A percentile compares a stretch with the other conserved stretches of the same genome.
Evolutionary conservation across 2,113 vertebrate genomes (phyloP).

Genomic region (Rhabdomys dilectus): DNA sequence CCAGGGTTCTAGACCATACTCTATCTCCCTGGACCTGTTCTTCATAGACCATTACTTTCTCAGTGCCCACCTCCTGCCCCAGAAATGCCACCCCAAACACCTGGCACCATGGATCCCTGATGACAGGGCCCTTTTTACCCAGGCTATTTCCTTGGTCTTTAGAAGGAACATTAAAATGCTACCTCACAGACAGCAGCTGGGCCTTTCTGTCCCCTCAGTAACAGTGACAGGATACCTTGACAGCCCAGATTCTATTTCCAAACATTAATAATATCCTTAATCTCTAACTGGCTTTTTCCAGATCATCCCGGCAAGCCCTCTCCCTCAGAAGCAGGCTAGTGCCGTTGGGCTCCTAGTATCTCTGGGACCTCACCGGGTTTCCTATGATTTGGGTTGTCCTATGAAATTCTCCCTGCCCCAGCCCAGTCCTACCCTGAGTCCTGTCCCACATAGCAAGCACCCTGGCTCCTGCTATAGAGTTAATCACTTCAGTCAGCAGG

Average conservation of each 20-base stretch:
- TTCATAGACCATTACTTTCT: neutral
- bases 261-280: constrained; percentile 79
- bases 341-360: neutral
- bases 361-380: neutral
- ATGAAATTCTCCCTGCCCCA: neutral
- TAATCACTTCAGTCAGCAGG: neutral
- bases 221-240: constrained; percentile 18
- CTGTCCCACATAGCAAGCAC: neutral
- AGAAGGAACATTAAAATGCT: neutral
- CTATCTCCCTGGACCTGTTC: neutral
- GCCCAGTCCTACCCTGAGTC: neutral
- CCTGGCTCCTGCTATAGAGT: neutral
- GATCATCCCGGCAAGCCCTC: constrained; percentile 42
- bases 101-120: neutral
- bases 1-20: neutral
- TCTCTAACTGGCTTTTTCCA: constrained; percentile 69
- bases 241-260: constrained; percentile 76
- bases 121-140: neutral
- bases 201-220: constrained; percentile 44
- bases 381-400: neutral
- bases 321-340: neutral
- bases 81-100: neutral
- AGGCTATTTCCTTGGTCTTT: neutral
- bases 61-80: neutral
- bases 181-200: neutral